Base-by-base conservation (phyloP, 2,888 invertebrate species). In the Andrena bicolor region DNA sequence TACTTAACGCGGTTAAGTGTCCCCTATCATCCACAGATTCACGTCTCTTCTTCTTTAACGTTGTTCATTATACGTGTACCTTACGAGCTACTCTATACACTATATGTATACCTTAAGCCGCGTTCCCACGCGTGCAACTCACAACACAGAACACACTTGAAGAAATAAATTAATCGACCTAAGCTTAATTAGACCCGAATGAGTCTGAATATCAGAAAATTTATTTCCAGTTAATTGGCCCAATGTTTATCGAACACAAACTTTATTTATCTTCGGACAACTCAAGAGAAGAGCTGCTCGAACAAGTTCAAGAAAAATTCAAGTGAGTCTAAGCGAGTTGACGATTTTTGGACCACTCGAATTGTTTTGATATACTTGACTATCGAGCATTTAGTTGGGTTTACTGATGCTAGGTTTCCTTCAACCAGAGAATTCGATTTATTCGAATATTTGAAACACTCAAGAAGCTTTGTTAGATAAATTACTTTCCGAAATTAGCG, bases 21-120 rank as follows among this genome's bases (percentile, higher is more conserved):
- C 60, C 72, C 68, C 68, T 72, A 56, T 82, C 85, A 85, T 81
- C 71, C 74, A 66, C 80, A 63, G 69, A 23, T 53, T 81, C 66
- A 49, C 66, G 58, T 30, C 51, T 71, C 56, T 70, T 60, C 58
- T 77, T 72, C 64, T 13, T 53, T 51, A 60, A 61, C 48, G 51
- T 61, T 61, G 61, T 70, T 56, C 76, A 41, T 70, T 82, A 80
- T 75, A 73, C 53, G 30, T 72, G n/a, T 69, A 65, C 49, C 74
- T 80, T 80, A 80, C 68, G 23, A 20, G 41, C 80, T 79, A 79
- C 23, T 70, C 63, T 63, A 63, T 63, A 63, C 63, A 63, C 69
- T 70, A 48, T 69, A 35, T 48, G 41, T 48, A 48, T 41, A 41
- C 32, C 63, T 63, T 41, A 63, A 61, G 60, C 28, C 60, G 30